Base-by-base conservation (phyloP, 2,113 vertebrate species). In the Chunga burmeisteri region DNA sequence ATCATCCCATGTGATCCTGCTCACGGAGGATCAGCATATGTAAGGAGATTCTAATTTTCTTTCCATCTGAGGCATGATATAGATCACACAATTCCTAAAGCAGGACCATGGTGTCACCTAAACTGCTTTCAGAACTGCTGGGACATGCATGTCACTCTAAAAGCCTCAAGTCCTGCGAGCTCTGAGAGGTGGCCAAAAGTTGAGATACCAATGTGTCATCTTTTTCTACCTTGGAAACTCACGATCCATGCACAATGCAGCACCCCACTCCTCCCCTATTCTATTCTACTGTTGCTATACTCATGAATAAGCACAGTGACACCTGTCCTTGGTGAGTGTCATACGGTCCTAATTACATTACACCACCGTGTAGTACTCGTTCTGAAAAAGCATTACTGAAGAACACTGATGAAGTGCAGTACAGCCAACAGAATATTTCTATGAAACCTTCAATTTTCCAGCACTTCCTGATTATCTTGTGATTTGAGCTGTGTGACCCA, bases 381-480 rank as follows among this genome's bases (percentile, higher is more conserved):
- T 79, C 53, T 40, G 30, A 89, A 87, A 89, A 75, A 73, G 29
- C 32, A 34, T 44, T 62, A 62, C 36, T 66, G 32, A 86, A 94
- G 75, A 90, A 63, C 36, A 44, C 3, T 53, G 59, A 86, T 44
- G 75, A 92, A 91, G 70, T 40, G n/a, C 74, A 91, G 38, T 20
- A 80, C 42, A 79, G 81, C 53, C 66, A 75, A 46, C 34, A 82
- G 81, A 95, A 55, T 85, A 89, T 85, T 96, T 89, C 78, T 91
- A 66, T 81, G 84, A 95, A 94, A 95, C 66, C 89, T 94, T 91
- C 55, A 79, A 94, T 91, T 95, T 97, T 91, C 71, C 42, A 96
- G 91, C 81, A 94, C 63, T 93, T 95, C 58, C 86, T 89, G 91
- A 96, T 86, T 89, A 91, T 93, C 81, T 92, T 94, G 58, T 93